Percentiles rank a stretch among this genome's conserved stretches.
Evolutionary conservation across 2,797 vertebrate genomes (phyloP).

Genomic region (Hydrolagus colliei): DNA sequence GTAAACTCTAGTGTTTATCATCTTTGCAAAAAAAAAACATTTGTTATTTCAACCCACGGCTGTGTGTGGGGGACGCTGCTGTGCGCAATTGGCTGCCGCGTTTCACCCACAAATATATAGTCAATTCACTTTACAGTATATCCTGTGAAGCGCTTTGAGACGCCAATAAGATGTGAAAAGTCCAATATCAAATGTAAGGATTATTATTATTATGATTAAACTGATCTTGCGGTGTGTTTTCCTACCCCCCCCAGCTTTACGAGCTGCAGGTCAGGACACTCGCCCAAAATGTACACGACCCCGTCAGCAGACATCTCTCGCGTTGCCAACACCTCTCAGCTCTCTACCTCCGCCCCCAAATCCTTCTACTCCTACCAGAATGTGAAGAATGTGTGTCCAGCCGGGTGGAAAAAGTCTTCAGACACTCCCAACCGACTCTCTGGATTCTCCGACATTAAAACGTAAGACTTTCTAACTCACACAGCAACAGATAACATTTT

Average conservation of each 20-base stretch:
- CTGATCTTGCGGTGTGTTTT: not conserved
- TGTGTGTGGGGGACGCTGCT: too few relatives aligned
- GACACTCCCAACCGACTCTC: slow-evolving; percentile 45
- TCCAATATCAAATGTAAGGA: too few relatives aligned
- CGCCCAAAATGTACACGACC: slow-evolving; percentile 69
- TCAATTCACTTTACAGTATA: too few relatives aligned
- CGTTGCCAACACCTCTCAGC: slow-evolving; percentile 55
- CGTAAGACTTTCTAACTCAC: slow-evolving; percentile 42
- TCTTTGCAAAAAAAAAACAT: too few relatives aligned
- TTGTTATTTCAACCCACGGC: too few relatives aligned
- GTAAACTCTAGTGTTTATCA: too few relatives aligned
- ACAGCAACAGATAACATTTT: too few relatives aligned
- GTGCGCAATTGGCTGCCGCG: too few relatives aligned
- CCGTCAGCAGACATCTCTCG: slow-evolving; percentile 55
- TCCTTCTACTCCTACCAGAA: slow-evolving; percentile 68
- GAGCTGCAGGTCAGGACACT: slow-evolving; percentile 56
- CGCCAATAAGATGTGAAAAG: too few relatives aligned
- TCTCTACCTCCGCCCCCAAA: slow-evolving; percentile 79
- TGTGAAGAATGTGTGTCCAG: slow-evolving; percentile 47
- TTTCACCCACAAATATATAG: too few relatives aligned
- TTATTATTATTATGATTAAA: too few relatives aligned
- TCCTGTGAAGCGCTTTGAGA: too few relatives aligned
- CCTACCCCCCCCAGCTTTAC: slow-evolving; percentile 36
- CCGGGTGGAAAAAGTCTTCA: slow-evolving; percentile 57
- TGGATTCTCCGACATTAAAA: slow-evolving; percentile 51